Evolutionary conservation across 1,140 invertebrate species (phyloP), one percentile per base, ranked within the genome.

Genomic region (Laodelphax striatellus): DNA sequence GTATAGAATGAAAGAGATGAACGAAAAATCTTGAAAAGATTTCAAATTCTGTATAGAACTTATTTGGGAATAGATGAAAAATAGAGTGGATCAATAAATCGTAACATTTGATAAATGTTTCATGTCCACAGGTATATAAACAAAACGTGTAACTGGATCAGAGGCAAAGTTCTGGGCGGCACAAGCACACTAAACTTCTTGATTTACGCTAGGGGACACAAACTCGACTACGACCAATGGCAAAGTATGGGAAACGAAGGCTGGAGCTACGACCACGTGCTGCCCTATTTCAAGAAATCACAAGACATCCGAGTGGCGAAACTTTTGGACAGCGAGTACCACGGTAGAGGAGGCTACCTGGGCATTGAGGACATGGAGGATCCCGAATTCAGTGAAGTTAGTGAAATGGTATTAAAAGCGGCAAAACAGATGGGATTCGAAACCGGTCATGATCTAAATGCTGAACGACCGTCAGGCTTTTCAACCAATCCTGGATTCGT

Each of bases 81-180:
- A n/a, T n/a, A 28, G 2, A 28, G 24, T 28, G 24, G 6, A 28
- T 28, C 2, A 28, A 28, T 28, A 28, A 28, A 28, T 28, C 2
- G 24, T 28, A 2, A 28, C 24, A 28, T 4, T 28, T 28, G 2
- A n/a, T n/a, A n/a, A n/a, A 9, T 38, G 11, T 38, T 38, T 38
- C 34, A 38, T 13, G 24, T 38, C 11, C 10, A 11, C 46, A 50
- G 46, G 14, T 50, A 11, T 17, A 82, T 85, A 65, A 80, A 82
- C 11, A 78, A 82, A 42, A 79, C 88, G 21, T 92, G 90, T 68
- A 90, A 92, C 66, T 92, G 90, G 69, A 68, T 70, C 5, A 64
- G 68, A 50, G 76, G 75, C 4, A 80, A 79, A 71, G 74, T 75
- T 11, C 72, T 86, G 69, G 88, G 88, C 6, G 83, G 83, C 11